phyloP scores from a whole-genome alignment of 2,113 vertebrate species.

The Turnix velox region DNA sequence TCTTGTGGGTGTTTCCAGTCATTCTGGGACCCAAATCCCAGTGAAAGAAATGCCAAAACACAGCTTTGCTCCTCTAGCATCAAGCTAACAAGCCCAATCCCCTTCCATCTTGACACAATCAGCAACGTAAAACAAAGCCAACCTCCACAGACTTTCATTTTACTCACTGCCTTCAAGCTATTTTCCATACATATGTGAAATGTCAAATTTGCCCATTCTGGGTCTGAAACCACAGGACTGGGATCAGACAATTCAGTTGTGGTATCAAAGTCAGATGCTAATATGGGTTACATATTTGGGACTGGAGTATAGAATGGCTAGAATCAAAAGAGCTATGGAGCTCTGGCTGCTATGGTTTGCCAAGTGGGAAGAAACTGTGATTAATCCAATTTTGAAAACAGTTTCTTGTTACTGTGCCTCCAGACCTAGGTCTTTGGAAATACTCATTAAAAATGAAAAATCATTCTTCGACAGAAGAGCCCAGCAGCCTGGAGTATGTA shows the following conservation, averaged over 20 bases:
- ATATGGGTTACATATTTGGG: not conserved
- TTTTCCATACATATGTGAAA: not conserved
- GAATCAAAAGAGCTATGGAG: not conserved
- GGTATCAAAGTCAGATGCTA: not conserved
- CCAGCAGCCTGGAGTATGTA: not conserved
- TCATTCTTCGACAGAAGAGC: not conserved
- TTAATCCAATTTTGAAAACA: not conserved
- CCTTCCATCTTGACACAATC: not conserved
- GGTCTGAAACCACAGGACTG: not conserved
- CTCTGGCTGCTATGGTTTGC: not conserved
- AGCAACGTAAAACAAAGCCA: not conserved
- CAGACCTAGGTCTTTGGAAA: not conserved
- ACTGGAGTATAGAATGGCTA: not conserved
- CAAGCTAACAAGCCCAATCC: not conserved
- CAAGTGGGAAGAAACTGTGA: not conserved
- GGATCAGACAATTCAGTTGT: not conserved
- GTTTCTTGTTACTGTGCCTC: not conserved
- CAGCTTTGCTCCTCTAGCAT: not conserved
- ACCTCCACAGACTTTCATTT: not conserved
- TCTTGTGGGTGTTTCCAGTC: not conserved
- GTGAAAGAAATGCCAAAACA: not conserved
- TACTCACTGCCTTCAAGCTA: not conserved
- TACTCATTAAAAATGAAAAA: not conserved
- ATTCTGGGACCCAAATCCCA: not conserved
- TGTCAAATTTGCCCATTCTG: not conserved